Conservation (phyloP, 2,113 vertebrate genomes). For the Puffinus mauretanicus region DNA sequence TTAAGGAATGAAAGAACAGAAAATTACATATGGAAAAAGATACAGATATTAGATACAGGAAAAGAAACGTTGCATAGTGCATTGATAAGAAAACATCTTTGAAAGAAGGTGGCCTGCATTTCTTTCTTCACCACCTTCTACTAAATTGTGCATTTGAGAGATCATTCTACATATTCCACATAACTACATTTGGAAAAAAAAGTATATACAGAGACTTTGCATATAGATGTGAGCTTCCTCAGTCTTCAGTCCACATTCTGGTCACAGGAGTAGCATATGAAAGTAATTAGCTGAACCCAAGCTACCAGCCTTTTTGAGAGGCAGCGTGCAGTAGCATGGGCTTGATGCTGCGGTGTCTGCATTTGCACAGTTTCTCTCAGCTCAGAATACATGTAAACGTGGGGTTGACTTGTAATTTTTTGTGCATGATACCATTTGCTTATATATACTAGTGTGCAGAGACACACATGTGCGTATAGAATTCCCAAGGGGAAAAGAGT, state of each 20-base stretch:
- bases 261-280: not conserved
- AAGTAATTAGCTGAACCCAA: not conserved
- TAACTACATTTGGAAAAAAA: not conserved
- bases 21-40: not conserved
- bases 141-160: not conserved
- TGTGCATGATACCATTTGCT: not conserved
- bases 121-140: not conserved
- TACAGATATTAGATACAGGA: not conserved
- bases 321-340: not conserved
- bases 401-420: not conserved
- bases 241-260: not conserved
- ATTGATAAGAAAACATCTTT: not conserved
- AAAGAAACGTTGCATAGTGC: not conserved
- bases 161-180: not conserved
- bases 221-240: not conserved
- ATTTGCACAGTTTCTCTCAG: not conserved
- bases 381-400: not conserved
- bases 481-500: not conserved
- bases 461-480: not conserved
- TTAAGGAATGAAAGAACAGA: not conserved
- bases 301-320: not conserved
- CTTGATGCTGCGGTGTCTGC: not conserved
- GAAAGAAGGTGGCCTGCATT: not conserved
- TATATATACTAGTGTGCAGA: not conserved
- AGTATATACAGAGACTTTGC: not conserved